Evolutionary conservation across 2,113 vertebrate species (phyloP), one percentile per base, ranked within the genome.

Genomic region (Platysternon megacephalum): DNA sequence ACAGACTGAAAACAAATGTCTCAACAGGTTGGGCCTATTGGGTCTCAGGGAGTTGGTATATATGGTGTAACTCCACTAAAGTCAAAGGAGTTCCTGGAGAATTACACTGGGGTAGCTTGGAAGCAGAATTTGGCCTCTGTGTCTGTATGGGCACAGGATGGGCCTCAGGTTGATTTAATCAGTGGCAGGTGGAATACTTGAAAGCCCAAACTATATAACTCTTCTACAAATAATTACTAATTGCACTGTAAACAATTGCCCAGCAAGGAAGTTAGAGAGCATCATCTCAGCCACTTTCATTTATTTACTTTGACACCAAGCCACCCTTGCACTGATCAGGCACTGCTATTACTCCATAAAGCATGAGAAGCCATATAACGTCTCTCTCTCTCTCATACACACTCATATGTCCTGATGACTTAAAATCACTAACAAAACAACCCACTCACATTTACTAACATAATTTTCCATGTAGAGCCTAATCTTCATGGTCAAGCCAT

Each of bases 261-360:
- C 49, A 82, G 65, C 74, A 92, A 79, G 79, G 92, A 91, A 83
- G 79, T 8, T 39, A 52, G 39, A 79, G 17, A 96, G 42, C 28
- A 92, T 1, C 3, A 91, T 10, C 91, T 52, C 52, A 91, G 42
- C 61, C 79, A 88, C 95, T 96, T 26, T 93, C 94, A 89, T 56
- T 96, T 56, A 95, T 92, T 95, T 96, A 86, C 83, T 93, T 95
- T 22, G 72, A 76, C 42, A 44, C 22, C 42, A 44, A 76, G 9
- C 16, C 16, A 68, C 61, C 14, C 35, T 9, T 35, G 61, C 68
- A 83, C 65, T 92, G 81, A 87, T 94, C 0, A 0, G 82, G 79
- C 89, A 61, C 49, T 86, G 56, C 0, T 93, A 95, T 91, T 95
- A 84, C 79, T 93, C 26, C 87, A 74, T 91, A 95, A 89, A 95